phyloP scores from a whole-genome alignment of 2,888 invertebrate species.

The Aspidiotus destructor region DNA sequence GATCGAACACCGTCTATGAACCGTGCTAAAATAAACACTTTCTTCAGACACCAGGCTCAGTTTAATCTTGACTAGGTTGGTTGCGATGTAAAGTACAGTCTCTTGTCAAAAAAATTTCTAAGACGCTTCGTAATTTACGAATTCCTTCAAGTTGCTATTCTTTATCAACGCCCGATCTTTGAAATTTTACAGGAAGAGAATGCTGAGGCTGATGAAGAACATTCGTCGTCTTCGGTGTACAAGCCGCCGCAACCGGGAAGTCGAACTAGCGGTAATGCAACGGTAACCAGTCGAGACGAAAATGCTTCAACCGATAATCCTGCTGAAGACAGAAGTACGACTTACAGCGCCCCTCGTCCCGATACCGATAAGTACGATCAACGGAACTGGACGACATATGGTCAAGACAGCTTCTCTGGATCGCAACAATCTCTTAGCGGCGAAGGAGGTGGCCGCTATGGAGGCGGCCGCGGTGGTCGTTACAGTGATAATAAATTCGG shows the following conservation, averaged over 20 bases:
- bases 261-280: no score
- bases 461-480: constrained; percentile 6
- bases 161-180: background rate
- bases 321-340: background rate
- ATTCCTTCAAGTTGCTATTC: background rate
- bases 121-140: background rate
- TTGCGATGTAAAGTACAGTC: constrained; percentile 15
- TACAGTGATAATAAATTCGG: background rate
- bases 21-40: constrained; percentile 17
- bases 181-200: background rate
- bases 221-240: background rate
- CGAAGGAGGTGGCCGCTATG: constrained; percentile 9
- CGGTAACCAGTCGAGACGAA: no score
- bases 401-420: background rate
- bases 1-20: background rate
- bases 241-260: no score
- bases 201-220: background rate
- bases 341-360: background rate
- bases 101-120: background rate
- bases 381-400: background rate
- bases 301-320: no score
- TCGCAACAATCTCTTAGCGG: constrained; percentile 11
- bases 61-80: constrained; percentile 6
- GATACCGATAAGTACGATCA: background rate
- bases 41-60: constrained; percentile 20